Conservation (phyloP, 2,888 invertebrate genomes). For the Carcina quercana region DNA sequence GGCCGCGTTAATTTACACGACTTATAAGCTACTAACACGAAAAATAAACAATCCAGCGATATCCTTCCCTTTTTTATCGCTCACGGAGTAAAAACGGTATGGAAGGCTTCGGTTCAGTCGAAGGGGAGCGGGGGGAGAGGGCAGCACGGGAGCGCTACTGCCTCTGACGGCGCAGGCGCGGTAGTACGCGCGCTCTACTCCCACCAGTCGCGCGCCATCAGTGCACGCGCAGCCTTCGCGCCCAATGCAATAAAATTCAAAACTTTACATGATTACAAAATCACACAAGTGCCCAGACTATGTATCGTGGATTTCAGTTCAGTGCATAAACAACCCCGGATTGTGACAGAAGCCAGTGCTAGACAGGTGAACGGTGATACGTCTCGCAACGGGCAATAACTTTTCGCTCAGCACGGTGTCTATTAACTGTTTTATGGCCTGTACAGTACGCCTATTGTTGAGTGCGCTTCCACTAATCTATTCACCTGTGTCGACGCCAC, state of each 20-base stretch:
- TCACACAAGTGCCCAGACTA: slow-evolving; percentile 23
- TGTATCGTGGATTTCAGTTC: slow-evolving; percentile 59
- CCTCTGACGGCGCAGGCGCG: slow-evolving; percentile 51
- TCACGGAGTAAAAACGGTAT: slow-evolving; percentile 57
- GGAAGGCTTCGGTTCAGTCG: slow-evolving; percentile 52
- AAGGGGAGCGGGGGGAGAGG: slow-evolving; percentile 29
- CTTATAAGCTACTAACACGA: slow-evolving; percentile 69
- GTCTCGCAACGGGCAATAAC: slow-evolving; percentile 31
- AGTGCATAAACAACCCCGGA: slow-evolving; percentile 26
- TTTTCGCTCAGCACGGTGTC: slow-evolving; percentile 35
- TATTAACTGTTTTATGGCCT: slow-evolving; percentile 64
- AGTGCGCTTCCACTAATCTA: slow-evolving; percentile 63
- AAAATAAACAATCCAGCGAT: slow-evolving; percentile 67
- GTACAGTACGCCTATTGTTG: slow-evolving; percentile 63
- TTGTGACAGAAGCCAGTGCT: slow-evolving; percentile 20
- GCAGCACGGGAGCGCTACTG: slow-evolving; percentile 68
- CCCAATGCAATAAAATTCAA: slow-evolving; percentile 31
- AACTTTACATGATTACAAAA: slow-evolving; percentile 25
- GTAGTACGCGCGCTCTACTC: slow-evolving; percentile 69
- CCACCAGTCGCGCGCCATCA: slow-evolving; percentile 57
- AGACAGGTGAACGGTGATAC: slow-evolving; percentile 17
- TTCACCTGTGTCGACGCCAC: slow-evolving; percentile 60
- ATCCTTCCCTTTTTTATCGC: slow-evolving; percentile 69
- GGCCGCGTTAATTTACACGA: slow-evolving; percentile 65
- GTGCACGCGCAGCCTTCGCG: slow-evolving; percentile 57